phyloP scores from a whole-genome alignment of 2,888 invertebrate genomes.

The Eremobia ochroleuca region DNA sequence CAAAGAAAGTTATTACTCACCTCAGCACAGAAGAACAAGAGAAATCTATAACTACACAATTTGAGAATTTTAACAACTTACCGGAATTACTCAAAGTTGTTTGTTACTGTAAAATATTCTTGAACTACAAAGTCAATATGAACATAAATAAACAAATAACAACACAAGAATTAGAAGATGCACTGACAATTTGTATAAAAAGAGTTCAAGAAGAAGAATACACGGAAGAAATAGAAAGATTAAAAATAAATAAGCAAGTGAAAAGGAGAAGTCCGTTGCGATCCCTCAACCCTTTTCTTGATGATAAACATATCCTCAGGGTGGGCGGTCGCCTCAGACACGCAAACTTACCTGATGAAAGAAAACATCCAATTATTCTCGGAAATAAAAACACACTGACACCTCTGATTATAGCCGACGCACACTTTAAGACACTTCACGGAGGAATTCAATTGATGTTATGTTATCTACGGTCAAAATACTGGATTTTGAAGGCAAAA shows the following conservation, averaged over 20 bases:
- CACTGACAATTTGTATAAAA: not conserved
- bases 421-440: not conserved
- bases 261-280: not conserved
- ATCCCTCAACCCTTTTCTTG: conserved; percentile 1
- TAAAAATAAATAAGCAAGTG: not conserved
- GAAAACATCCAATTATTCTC: not conserved
- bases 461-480: not conserved
- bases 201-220: conserved; percentile 1
- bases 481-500: not conserved
- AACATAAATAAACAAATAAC: not conserved
- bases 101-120: not conserved
- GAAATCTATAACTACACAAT: not conserved
- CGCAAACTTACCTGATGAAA: not conserved
- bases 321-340: conserved; percentile 10
- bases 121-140: not conserved
- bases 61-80: not conserved
- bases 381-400: not conserved
- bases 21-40: not conserved
- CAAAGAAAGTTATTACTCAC: not conserved
- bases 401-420: not conserved
- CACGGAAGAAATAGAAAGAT: not conserved
- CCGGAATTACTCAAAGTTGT: not conserved
- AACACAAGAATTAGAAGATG: not conserved
- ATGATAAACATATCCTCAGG: conserved; percentile 5
- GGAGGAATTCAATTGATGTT: conserved; percentile 5